Conservation (phyloP, 1,140 invertebrate species). For the Drosophila arizonae region DNA sequence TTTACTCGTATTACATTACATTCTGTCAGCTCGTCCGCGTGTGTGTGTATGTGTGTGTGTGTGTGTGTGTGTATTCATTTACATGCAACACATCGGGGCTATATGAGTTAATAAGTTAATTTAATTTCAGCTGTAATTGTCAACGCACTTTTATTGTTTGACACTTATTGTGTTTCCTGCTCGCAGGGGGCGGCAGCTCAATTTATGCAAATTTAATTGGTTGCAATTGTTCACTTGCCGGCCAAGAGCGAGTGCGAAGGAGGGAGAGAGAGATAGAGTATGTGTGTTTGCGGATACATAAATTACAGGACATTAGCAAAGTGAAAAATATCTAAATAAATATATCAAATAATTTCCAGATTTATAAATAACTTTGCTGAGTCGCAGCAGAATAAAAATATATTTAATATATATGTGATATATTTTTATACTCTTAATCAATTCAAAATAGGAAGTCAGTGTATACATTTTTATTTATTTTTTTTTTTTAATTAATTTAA, state of each 20-base stretch:
- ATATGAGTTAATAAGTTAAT: slow-evolving; percentile 74
- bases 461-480: no score
- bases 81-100: slow-evolving; percentile 28
- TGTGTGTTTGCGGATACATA: neutral
- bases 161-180: slow-evolving; percentile 41
- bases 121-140: slow-evolving; percentile 79
- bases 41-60: no score
- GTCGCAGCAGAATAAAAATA: no score
- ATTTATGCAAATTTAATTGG: slow-evolving; percentile 80
- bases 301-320: neutral
- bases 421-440: no score
- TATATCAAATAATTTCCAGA: neutral
- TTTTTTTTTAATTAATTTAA: no score
- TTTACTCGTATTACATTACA: slow-evolving; percentile 73
- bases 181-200: slow-evolving; percentile 20
- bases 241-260: neutral
- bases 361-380: no score
- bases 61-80: slow-evolving; percentile 23
- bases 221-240: slow-evolving; percentile 47
- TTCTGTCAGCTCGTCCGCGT: slow-evolving; percentile 48
- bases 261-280: neutral
- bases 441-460: no score
- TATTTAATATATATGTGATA: no score
- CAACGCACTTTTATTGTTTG: slow-evolving; percentile 76
- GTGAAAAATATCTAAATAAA: neutral